These are phyloP conservation scores for Penaeus vannamei DNA, from an alignment of 1,140 invertebrate genomes.

Conservation along the genomic window DNA sequence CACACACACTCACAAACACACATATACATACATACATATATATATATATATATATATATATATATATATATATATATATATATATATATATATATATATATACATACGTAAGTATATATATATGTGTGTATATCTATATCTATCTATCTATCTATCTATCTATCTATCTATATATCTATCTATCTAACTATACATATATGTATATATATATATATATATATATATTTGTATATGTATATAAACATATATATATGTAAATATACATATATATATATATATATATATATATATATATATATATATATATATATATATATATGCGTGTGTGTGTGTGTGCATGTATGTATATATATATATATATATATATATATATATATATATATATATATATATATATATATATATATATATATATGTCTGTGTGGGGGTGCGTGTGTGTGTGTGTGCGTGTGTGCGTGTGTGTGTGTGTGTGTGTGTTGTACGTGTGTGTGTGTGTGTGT, in stretches of 20 bases:
- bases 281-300: constrained; percentile 10
- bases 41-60: constrained; percentile 30
- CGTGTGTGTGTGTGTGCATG: neutral
- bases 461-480: neutral
- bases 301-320: constrained; percentile 9
- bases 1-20: no score
- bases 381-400: constrained; percentile 27
- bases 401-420: constrained; percentile 29
- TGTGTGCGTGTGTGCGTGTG: neutral
- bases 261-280: constrained; percentile 16
- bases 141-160: constrained; percentile 7
- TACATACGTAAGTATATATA: constrained; percentile 23
- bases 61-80: constrained; percentile 33
- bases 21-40: constrained; percentile 33
- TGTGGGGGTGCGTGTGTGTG: no score
- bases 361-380: constrained; percentile 26
- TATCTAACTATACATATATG: constrained; percentile 16
- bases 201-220: constrained; percentile 33
- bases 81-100: constrained; percentile 29
- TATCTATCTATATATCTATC: constrained; percentile 8
- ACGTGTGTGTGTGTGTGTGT: no score
- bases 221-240: constrained; percentile 29
- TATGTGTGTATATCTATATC: constrained; percentile 23
- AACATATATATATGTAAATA: constrained; percentile 26
- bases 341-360: constrained; percentile 6